Evolutionary conservation across 2,797 vertebrate species (phyloP), one percentile per base, ranked within the genome.

Genomic region (Myripristis jacobus): DNA sequence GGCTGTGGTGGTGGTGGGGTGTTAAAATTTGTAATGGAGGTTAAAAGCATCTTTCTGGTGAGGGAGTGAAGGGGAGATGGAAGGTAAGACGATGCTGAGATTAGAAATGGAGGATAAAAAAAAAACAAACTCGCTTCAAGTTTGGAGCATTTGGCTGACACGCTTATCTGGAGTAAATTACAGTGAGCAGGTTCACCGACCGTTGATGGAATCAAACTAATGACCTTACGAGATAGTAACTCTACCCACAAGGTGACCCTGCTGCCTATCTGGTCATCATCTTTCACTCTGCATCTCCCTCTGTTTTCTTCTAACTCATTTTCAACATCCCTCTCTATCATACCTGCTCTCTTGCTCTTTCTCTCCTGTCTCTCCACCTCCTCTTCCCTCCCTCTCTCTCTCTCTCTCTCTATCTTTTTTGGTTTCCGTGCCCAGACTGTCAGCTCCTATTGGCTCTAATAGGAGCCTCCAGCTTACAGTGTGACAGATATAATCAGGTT

Each of bases 401-500:
- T 51, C 7, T 29, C 64, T 54, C 21, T 25, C 9, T 6, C 22
- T 53, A 13, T 29, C 34, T 54, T 29, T 36, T 50, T 69, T 22
- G 36, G 25, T 54, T 59, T 50, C 53, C 64, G 53, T 62, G 51
- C 47, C 47, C 53, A 54, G 19, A 3, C 59, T 55, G 77, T 80
- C 80, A 75, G 6, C 57, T 77, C 70, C 63, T n/a, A 29, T 75
- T 60, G 73, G 48, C 71, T 66, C 24, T 66, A 58, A 74, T 63
- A 9, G 25, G 53, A 10, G 51, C 46, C 50, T 54, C 12, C 36
- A 48, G 63, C 66, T 50, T 65, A 70, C 62, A 69, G 66, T 63
- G 66, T 64, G 73, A 77, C 75, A 74, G 66, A 67, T 70, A 43
- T 69, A 77, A 77, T 74, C 68, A 70, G 58, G 73, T 66, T 72